phyloP scores from a whole-genome alignment of 2,113 vertebrate genomes.

The Gallinago jamesoni region DNA sequence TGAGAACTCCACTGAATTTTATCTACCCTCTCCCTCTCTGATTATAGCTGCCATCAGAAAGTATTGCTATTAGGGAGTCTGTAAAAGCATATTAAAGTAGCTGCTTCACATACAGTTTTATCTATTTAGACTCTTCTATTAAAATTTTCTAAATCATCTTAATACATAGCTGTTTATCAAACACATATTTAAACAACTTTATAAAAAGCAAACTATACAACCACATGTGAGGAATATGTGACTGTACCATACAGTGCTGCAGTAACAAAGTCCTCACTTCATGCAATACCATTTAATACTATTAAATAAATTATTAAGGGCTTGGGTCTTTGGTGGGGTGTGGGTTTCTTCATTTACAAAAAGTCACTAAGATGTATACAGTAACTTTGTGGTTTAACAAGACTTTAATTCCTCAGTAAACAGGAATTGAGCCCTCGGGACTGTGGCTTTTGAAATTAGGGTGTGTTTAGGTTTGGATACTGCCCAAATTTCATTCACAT shows the following conservation, averaged over 20 bases:
- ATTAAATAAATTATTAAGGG: conserved; percentile 24
- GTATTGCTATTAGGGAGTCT: background rate
- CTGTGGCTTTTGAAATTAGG: conserved; percentile 86
- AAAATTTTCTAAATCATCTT: background rate
- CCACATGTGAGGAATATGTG: background rate
- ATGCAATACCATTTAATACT: conserved; percentile 35
- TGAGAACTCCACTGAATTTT: background rate
- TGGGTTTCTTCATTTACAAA: conserved; percentile 16
- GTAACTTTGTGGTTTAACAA: conserved; percentile 66
- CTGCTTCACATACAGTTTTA: background rate
- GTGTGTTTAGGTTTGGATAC: conserved; percentile 81
- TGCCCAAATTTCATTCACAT: conserved; percentile 75
- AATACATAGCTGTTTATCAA: background rate
- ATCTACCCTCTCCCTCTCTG: background rate
- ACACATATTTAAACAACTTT: background rate
- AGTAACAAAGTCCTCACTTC: background rate
- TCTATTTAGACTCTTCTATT: background rate
- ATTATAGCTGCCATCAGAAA: background rate
- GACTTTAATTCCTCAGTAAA: conserved; percentile 80
- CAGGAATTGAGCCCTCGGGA: conserved; percentile 77
- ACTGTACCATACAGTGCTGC: background rate
- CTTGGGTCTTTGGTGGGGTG: background rate
- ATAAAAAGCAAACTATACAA: background rate
- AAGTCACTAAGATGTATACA: conserved; percentile 49
- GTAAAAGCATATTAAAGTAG: background rate